These are phyloP conservation scores for Anoncus sp. DNA, from an alignment of 2,888 invertebrate genomes.

Conservation along the genomic window DNA sequence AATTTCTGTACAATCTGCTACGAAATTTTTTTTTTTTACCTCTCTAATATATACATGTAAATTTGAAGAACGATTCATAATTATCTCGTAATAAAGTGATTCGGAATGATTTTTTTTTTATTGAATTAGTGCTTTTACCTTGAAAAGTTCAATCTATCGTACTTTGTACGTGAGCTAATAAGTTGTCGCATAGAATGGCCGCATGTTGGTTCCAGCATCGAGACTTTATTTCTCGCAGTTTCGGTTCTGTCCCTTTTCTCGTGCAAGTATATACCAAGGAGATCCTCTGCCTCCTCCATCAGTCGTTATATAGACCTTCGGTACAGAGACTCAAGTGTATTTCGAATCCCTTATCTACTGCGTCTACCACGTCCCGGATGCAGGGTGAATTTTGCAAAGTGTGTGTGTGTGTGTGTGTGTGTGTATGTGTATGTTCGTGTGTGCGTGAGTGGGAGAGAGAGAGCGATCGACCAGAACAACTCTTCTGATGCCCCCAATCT, in stretches of 20 bases:
- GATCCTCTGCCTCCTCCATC: constrained; percentile 13
- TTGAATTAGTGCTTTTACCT: neutral
- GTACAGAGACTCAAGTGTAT: constrained; percentile 36
- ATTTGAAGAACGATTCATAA: no score
- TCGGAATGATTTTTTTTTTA: neutral
- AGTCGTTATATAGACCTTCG: constrained; percentile 1
- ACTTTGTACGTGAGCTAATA: neutral
- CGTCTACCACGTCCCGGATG: constrained; percentile 48
- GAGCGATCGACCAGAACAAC: constrained; percentile 32
- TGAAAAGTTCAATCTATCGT: no score
- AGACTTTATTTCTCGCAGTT: no score
- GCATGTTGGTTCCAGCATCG: no score
- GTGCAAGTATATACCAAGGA: neutral
- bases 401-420: no score
- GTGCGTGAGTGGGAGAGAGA: constrained; percentile 19
- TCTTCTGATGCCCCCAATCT: constrained; percentile 28
- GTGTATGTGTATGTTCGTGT: no score
- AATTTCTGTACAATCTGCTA: no score
- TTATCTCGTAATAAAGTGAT: no score
- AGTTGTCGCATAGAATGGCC: no score
- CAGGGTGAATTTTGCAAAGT: constrained; percentile 31
- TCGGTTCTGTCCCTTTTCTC: neutral
- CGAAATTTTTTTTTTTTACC: no score
- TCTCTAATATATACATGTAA: no score
- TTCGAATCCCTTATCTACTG: constrained; percentile 53